These are phyloP conservation scores for Muscicapa adusta DNA, from an alignment of 2,113 vertebrate species.

Conservation along the genomic window DNA sequence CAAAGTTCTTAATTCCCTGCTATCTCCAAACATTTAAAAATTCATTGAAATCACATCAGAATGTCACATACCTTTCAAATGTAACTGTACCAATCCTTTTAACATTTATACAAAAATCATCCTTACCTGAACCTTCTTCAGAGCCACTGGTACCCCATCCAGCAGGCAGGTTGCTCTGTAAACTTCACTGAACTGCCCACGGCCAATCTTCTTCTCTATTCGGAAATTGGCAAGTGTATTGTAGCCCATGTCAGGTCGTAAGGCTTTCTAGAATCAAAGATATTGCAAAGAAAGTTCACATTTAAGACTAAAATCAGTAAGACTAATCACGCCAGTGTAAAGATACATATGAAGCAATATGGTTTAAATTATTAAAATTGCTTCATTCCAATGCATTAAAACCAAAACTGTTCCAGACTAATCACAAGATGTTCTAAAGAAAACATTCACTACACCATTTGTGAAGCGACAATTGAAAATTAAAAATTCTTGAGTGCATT, in stretches of 20 bases:
- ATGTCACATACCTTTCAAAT: background rate
- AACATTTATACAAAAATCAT: background rate
- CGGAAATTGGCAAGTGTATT: constrained; percentile 93
- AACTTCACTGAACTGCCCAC: constrained; percentile 98
- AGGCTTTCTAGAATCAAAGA: constrained; percentile 81
- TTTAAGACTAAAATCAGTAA: background rate
- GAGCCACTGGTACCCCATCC: constrained; percentile 90
- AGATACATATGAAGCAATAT: background rate
- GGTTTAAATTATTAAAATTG: background rate
- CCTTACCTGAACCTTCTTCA: constrained; percentile 97
- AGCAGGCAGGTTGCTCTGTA: constrained; percentile 90
- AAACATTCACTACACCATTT: background rate
- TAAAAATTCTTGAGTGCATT: background rate
- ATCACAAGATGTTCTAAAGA: background rate
- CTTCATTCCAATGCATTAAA: background rate
- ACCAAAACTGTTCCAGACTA: background rate
- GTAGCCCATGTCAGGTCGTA: constrained; percentile 92
- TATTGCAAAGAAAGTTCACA: background rate
- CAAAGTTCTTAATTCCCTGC: background rate
- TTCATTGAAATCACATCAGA: background rate
- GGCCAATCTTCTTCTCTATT: constrained; percentile 96
- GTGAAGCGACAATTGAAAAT: background rate
- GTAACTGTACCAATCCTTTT: background rate
- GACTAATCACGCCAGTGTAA: background rate
- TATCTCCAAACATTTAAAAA: background rate